Evolutionary conservation across 1,140 invertebrate genomes (phyloP), one percentile per base, ranked within the genome.

Genomic region (Drosophila arawakana): DNA sequence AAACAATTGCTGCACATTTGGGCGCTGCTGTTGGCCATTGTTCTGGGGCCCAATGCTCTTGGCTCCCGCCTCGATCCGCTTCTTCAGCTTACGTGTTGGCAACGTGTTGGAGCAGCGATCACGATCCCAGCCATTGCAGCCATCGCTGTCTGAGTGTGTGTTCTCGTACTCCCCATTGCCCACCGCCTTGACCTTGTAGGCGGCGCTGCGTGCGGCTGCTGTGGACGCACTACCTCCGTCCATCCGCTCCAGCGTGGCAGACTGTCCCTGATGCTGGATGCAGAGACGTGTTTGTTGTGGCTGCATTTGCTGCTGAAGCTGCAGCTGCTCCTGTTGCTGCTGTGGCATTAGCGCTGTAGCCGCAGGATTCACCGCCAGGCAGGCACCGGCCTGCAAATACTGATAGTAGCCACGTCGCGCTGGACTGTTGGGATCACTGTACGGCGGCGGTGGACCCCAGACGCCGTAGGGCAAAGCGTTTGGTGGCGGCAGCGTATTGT

Each of bases 391-490:
- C 73, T 92, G 91, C n/a, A 92, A 74, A 72, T 92, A 92, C 47
- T 92, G 91, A 72, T 92, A 92, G 68, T 92, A 92, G 3, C 88
- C 91, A 6, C 91, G 90, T 66, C 95, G 92, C 0, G 94, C 95
- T 2, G 95, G 95, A 82, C 95, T 95, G 68, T 95, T 95, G 4
- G 95, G 95, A 79, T 96, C 95, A 55, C 95, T 95, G 81, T 96
- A 96, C 0, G 95, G 95, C 2, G 96, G 95, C 9, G 96, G 95
- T 11, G 95, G 96, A 13, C 95, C 96, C 95, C 96, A 96, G 11
- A 96, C 90, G 65, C 91, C 91, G 44, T 92, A 92, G 37, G 91
- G 91, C 52, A 92, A 35, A 3, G 82, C 91, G 91, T 49, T 93
- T 30, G 68, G 84, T 8, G 79, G 73, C 54, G 66, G 90, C 91